Base-by-base conservation (phyloP, 1,140 invertebrate species). In the Eueides isabella region DNA sequence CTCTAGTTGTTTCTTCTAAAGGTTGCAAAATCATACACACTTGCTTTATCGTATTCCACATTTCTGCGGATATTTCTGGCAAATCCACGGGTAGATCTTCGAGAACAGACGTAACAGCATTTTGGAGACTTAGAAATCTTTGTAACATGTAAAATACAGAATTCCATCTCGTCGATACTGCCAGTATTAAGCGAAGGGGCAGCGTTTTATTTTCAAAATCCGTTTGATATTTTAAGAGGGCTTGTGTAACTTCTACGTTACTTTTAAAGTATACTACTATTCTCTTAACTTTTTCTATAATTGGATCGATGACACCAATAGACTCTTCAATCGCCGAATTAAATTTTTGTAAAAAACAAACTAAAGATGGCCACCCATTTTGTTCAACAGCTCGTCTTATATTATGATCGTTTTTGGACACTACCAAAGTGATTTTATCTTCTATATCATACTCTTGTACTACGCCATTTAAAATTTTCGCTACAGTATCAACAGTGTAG, bases 21-120 rank as follows among this genome's bases (percentile, higher is more conserved):
- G 77, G 77, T 75, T 78, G 75, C 5, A 75, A 26, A 28, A 78
- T 63, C 2, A 66, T 26, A 65, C 73, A 75, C n/a, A 78, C 63
- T 62, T 78, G 73, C 26, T 72, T 38, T 11, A 78, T 66, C 35
- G 68, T 71, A 16, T 70, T 48, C 77, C 72, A 78, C 29, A 72
- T 73, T 71, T 78, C 69, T 2, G 61, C 29, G 1, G 73, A 61
- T 30, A 78, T 75, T 30, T 70, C 71, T 41, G 73, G 73, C 11
- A 78, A 41, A 44, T 65, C 71, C 1, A 30, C 62, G 9, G 28
- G 30, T 62, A 76, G 70, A 63, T 67, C 66, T 33, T 69, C 69
- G 4, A 76, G 61, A 7, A 69, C 66, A 5, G 69, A 65, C 44
- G 31, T 14, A n/a, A 76, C 44, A 19, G 69, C 23, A 55, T 67